phyloP scores from a whole-genome alignment of 2,888 invertebrate genomes.

The Caradrina clavipalpis region DNA sequence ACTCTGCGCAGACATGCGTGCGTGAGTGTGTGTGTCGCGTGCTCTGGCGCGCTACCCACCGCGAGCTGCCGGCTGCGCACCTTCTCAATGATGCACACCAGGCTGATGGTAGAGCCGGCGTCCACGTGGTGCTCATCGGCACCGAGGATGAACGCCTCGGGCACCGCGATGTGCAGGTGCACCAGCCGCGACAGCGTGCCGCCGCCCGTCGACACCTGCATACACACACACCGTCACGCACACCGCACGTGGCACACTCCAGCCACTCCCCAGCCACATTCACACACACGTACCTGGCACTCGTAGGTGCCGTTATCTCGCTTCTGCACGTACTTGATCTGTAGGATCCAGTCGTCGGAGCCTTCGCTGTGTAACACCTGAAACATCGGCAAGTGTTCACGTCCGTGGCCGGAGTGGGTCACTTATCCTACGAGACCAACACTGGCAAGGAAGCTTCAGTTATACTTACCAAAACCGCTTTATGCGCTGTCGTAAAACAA shows the following conservation, averaged over 20 bases:
- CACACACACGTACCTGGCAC: constrained; percentile 94
- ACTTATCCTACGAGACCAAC: too few relatives aligned
- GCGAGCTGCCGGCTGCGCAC: constrained; percentile 80
- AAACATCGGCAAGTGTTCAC: constrained; percentile 35
- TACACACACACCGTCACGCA: constrained; percentile 32
- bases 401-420: too few relatives aligned
- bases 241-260: neutral
- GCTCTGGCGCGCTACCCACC: neutral
- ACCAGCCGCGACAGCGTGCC: constrained; percentile 97
- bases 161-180: constrained; percentile 96
- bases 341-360: constrained; percentile 98
- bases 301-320: constrained; percentile 98
- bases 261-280: neutral
- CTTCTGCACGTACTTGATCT: constrained; percentile 98
- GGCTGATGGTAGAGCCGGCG: constrained; percentile 96
- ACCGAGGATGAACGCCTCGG: constrained; percentile 97
- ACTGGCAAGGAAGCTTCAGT: too few relatives aligned
- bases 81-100: constrained; percentile 98
- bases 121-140: constrained; percentile 97
- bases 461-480: too few relatives aligned
- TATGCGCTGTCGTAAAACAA: too few relatives aligned
- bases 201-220: constrained; percentile 95
- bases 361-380: constrained; percentile 96
- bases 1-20: constrained; percentile 92
- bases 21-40: neutral